Evolutionary conservation across 1,140 invertebrate genomes (phyloP).

Genomic region (Drosophila oshimai): DNA sequence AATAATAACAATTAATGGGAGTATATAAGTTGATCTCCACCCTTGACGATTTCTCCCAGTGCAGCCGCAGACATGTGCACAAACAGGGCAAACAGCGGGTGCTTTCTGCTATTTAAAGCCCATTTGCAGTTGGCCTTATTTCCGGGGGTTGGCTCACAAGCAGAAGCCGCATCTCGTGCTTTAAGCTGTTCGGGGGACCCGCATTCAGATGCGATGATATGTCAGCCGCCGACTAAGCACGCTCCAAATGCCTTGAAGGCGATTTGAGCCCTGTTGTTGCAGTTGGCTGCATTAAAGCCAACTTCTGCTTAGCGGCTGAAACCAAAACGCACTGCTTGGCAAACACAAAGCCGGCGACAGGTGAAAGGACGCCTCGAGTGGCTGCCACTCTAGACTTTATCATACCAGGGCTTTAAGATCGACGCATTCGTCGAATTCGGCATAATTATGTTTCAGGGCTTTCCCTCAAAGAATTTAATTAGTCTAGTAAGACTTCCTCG

Average conservation of each 20-base stretch:
- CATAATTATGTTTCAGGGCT: not conserved
- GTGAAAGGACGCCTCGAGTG: conserved; percentile 37
- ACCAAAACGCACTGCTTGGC: conserved; percentile 37
- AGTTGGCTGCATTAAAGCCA: conserved; percentile 40
- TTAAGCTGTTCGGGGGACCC: conserved; percentile 10
- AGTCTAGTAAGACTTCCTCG: conserved; percentile 46
- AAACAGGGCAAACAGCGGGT: conserved; percentile 52
- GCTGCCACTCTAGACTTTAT: conserved; percentile 13
- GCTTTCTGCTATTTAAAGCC: conserved; percentile 61
- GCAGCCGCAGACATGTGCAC: not conserved
- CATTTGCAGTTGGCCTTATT: conserved; percentile 58
- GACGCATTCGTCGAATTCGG: conserved; percentile 49
- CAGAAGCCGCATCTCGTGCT: conserved; percentile 1
- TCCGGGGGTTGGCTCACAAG: not conserved
- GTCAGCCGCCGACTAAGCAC: conserved; percentile 34
- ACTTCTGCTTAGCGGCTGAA: not conserved
- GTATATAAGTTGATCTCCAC: no score
- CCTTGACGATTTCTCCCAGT: conserved; percentile 2
- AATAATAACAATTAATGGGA: no score
- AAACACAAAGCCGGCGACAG: conserved; percentile 27
- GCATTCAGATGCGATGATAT: conserved; percentile 35
- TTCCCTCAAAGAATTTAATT: conserved; percentile 56
- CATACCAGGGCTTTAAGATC: conserved; percentile 40
- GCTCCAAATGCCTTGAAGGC: conserved; percentile 43
- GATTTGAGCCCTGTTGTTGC: conserved; percentile 8